These are phyloP conservation scores for Peromyscus attwateri DNA, from an alignment of 2,797 vertebrate genomes.

Conservation along the genomic window DNA sequence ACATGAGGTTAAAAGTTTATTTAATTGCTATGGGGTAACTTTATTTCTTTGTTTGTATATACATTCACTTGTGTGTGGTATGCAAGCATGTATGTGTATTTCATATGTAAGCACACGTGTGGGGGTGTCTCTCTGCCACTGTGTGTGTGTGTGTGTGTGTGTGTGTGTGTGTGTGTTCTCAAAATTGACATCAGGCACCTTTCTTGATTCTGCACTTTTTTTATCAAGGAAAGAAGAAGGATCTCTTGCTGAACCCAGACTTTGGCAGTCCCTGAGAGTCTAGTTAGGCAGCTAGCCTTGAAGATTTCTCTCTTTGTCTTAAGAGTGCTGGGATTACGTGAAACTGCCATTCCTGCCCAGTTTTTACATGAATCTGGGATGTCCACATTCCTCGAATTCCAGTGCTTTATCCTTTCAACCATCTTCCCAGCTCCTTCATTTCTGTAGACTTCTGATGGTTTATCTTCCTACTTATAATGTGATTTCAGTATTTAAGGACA, in stretches of 20 bases:
- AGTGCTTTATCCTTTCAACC: not conserved
- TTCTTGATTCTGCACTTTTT: not conserved
- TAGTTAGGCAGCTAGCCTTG: not conserved
- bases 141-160: not conserved
- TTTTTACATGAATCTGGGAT: not conserved
- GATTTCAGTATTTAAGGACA: not conserved
- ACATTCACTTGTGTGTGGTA: not conserved
- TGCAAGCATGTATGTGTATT: too few relatives aligned
- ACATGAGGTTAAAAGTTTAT: not conserved
- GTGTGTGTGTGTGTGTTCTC: not conserved
- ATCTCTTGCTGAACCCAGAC: not conserved
- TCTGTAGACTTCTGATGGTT: not conserved
- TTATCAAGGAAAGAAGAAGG: not conserved
- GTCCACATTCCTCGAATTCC: not conserved
- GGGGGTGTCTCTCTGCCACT: not conserved
- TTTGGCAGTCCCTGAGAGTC: not conserved
- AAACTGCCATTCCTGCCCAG: not conserved
- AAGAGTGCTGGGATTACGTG: not conserved
- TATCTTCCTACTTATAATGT: not conserved
- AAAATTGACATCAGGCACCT: not conserved
- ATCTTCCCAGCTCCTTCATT: not conserved
- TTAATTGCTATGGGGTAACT: not conserved
- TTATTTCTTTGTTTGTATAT: not conserved
- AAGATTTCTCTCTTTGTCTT: not conserved
- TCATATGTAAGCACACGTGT: not conserved